These are phyloP conservation scores for Amphimallon solstitiale DNA, from an alignment of 2,888 invertebrate genomes.

Conservation along the genomic window DNA sequence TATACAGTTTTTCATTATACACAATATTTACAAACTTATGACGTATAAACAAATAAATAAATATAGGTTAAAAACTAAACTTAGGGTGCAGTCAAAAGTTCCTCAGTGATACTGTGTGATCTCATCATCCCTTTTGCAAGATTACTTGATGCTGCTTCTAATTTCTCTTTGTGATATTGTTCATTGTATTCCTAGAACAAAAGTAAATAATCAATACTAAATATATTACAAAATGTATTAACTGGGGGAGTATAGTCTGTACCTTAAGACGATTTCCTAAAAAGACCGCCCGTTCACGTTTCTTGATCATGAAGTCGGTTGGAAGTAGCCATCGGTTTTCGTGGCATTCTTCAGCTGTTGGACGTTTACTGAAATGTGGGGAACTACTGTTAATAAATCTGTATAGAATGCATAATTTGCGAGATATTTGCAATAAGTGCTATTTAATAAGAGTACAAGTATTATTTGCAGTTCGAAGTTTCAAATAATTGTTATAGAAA, in stretches of 20 bases:
- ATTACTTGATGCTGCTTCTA: slow-evolving; percentile 64
- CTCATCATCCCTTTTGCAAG: slow-evolving; percentile 71
- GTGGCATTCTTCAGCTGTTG: slow-evolving; percentile 92
- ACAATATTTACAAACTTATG: slow-evolving; percentile 37
- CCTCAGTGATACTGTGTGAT: slow-evolving; percentile 88
- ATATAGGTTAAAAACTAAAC: slow-evolving; percentile 9
- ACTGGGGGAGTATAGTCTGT: slow-evolving; percentile 39
- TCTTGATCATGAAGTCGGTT: slow-evolving; percentile 92
- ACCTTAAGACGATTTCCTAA: slow-evolving; percentile 84
- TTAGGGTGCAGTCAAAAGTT: slow-evolving; percentile 69
- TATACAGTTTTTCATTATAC: slow-evolving; percentile 24
- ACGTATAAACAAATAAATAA: slow-evolving; percentile 18
- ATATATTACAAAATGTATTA: background rate
- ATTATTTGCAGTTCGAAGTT: too few relatives aligned
- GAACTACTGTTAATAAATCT: too few relatives aligned
- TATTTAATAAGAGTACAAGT: too few relatives aligned
- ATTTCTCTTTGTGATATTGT: slow-evolving; percentile 79
- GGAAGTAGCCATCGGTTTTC: slow-evolving; percentile 96
- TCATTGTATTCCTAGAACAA: slow-evolving; percentile 81
- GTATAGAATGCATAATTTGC: too few relatives aligned
- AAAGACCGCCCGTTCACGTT: slow-evolving; percentile 89
- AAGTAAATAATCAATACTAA: slow-evolving; percentile 39
- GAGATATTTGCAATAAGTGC: too few relatives aligned
- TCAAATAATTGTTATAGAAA: too few relatives aligned
- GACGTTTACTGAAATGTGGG: slow-evolving; percentile 84